These are phyloP conservation scores for Triplophysa yarkandensis DNA, from an alignment of 2,797 vertebrate genomes.

Conservation along the genomic window DNA sequence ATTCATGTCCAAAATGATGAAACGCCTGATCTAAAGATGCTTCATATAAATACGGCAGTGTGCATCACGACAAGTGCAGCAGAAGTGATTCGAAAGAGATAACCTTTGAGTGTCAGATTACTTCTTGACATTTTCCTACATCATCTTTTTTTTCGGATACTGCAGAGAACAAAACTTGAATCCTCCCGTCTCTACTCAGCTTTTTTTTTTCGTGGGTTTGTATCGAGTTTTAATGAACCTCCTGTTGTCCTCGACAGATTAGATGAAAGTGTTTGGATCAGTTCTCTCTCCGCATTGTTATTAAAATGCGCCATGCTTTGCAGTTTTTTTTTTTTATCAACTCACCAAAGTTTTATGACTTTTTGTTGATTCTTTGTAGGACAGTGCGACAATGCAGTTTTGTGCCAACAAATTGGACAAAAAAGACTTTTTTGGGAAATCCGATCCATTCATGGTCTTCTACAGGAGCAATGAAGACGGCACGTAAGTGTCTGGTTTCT, in stretches of 20 bases:
- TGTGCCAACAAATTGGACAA: slow-evolving; percentile 97
- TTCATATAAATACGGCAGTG: neutral
- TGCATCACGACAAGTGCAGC: slow-evolving; percentile 5
- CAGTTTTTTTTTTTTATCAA: neutral
- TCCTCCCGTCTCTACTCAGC: slow-evolving; percentile 20
- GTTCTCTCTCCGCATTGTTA: slow-evolving; percentile 31
- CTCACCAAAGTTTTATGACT: neutral
- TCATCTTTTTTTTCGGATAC: neutral
- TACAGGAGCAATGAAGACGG: slow-evolving; percentile 95
- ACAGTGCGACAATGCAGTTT: slow-evolving; percentile 93
- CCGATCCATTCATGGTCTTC: slow-evolving; percentile 95
- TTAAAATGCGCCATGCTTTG: slow-evolving; percentile 38
- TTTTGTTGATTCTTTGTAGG: slow-evolving; percentile 69
- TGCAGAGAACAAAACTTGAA: slow-evolving; percentile 8
- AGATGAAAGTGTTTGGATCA: slow-evolving; percentile 33
- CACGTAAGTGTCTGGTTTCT: slow-evolving; percentile 79
- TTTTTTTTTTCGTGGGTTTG: slow-evolving; percentile 7
- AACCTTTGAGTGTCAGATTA: neutral
- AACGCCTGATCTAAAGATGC: neutral
- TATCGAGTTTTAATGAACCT: slow-evolving; percentile 46
- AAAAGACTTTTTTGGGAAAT: slow-evolving; percentile 97
- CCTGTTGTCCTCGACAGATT: slow-evolving; percentile 31
- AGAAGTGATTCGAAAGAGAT: neutral
- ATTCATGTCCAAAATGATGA: neutral
- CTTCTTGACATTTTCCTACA: slow-evolving; percentile 3